phyloP scores from a whole-genome alignment of 2,888 invertebrate species.

The Dioctria rufipes region DNA sequence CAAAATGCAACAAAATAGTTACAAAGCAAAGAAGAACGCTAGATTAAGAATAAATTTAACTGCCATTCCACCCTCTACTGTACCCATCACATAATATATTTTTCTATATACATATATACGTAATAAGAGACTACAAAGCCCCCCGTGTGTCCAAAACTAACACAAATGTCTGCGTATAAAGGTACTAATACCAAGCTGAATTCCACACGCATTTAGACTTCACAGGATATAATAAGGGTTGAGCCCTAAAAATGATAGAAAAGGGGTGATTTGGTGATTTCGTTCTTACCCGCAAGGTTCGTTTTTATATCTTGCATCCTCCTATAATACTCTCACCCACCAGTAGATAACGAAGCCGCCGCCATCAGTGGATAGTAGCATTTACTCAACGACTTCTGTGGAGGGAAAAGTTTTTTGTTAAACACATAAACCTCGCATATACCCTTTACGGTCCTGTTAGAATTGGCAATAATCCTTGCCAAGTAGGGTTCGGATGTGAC shows the following conservation, averaged over 20 bases:
- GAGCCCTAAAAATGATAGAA: conserved; percentile 54
- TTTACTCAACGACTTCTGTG: conserved; percentile 1
- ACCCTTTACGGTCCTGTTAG: conserved; percentile 36
- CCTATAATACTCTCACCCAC: conserved; percentile 23
- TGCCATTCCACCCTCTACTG: conserved; percentile 34
- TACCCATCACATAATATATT: conserved; percentile 8
- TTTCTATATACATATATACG: conserved; percentile 27
- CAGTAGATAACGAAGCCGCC: background rate
- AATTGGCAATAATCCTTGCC: conserved; percentile 43
- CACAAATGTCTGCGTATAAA: background rate
- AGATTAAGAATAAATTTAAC: conserved; percentile 44
- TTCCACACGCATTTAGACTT: background rate
- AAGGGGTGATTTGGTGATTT: conserved; percentile 50
- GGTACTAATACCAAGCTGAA: background rate
- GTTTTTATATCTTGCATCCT: conserved; percentile 42
- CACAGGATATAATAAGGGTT: conserved; percentile 56
- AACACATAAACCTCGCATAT: conserved; percentile 45
- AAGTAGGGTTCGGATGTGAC: conserved; percentile 44
- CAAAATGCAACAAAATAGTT: background rate
- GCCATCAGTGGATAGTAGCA: conserved; percentile 6
- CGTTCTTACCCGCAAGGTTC: conserved; percentile 51
- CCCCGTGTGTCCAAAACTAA: background rate
- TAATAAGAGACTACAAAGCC: background rate
- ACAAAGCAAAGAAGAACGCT: conserved; percentile 24
- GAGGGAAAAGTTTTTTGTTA: conserved; percentile 34